Evolutionary conservation across 1,140 invertebrate genomes (phyloP), one percentile per base, ranked within the genome.

Genomic region (Arctopsyche grandis): DNA sequence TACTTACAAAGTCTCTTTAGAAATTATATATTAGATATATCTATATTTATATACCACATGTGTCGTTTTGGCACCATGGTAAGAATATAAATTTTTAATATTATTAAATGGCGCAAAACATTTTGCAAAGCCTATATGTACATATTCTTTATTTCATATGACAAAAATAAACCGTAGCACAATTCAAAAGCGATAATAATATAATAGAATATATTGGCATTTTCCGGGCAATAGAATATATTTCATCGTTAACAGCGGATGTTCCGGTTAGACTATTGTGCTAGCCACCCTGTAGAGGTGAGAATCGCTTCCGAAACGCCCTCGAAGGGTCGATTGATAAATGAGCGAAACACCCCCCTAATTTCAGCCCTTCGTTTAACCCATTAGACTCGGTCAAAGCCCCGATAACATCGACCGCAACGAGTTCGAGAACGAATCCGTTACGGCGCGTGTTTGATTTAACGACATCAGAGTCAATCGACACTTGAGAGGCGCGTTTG

Each of bases 261-360:
- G 29, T 70, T 70, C 69, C 69, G 69, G 69, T 70, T 12, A 14
- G 14, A 5, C 26, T 43, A 38, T 70, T 43, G 69, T 70, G 16
- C 16, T 70, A 29, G 22, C 26, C 26, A 70, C 69, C 69, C 69
- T 19, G 12, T 29, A 44, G 14, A 44, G 29, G 26, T 70, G 29
- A 70, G 10, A 43, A 70, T 26, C 69, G 69, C 69, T 70, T 70
- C 69, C 69, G 69, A 70, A 44, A 16, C 69, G 24, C 29, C n/a
- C 26, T 70, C 26, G 38, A 70, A 70, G 26, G 69, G 69, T 21
- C 29, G 24, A 26, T 44, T 70, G 24, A 70, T 70, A 26, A 29
- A 70, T 43, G 38, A 38, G 38, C 26, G 12, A 21, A 19, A 19
- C 60, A 66, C 24, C 60, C 19, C 21, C 24, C 19, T 22, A 10